Evolutionary conservation across 2,797 vertebrate species (phyloP).

Genomic region (Trichosurus vulpecula): DNA sequence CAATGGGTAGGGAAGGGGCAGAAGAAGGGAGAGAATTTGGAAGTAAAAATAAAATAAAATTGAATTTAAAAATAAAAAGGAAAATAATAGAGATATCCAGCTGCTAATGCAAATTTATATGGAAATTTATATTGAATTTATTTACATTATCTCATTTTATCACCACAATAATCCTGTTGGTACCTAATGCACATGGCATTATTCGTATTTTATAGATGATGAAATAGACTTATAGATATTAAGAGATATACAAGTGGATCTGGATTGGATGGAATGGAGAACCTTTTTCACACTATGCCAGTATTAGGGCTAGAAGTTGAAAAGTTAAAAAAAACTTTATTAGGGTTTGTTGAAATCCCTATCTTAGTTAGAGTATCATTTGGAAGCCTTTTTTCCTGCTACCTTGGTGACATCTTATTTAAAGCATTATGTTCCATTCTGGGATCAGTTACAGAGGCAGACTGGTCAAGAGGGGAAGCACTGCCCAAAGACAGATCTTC

Average conservation of each 20-base stretch:
- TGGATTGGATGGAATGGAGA: not conserved
- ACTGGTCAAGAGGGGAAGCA: not conserved
- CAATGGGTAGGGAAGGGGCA: not conserved
- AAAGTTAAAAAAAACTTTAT: not conserved
- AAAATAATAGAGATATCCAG: not conserved
- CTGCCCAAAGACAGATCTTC: not conserved
- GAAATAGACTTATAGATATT: not conserved
- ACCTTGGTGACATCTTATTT: not conserved
- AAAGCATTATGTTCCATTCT: not conserved
- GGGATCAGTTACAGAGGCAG: not conserved
- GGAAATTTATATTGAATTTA: not conserved
- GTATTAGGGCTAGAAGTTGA: not conserved
- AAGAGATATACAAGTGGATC: not conserved
- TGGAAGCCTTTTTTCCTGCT: not conserved
- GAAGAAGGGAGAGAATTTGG: not conserved
- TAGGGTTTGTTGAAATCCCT: not conserved
- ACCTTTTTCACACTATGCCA: not conserved
- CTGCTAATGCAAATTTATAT: not conserved
- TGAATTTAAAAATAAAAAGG: not conserved
- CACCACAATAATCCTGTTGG: not conserved
- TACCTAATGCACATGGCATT: not conserved
- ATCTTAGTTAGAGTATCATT: not conserved
- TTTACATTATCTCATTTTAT: not conserved
- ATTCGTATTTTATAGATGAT: not conserved
- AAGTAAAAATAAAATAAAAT: not conserved